A percentile compares a stretch with the other conserved stretches of the same genome.
Conservation (phyloP, 2,113 vertebrate genomes). For the Echinops telfairi region DNA sequence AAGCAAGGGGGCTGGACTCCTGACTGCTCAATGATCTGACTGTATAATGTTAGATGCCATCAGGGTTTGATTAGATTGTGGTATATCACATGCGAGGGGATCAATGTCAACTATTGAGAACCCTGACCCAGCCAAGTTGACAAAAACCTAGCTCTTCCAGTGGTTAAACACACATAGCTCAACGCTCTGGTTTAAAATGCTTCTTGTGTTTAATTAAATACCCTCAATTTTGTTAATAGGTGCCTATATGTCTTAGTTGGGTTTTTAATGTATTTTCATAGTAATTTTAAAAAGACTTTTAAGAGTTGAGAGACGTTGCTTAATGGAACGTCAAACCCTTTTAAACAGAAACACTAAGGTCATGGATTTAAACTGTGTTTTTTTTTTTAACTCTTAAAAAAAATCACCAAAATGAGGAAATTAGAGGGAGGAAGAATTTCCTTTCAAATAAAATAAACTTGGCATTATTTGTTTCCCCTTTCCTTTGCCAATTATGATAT, state of each 20-base stretch:
- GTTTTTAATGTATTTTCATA: constrained; percentile 11
- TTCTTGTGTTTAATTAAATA: constrained; percentile 7
- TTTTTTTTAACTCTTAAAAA: not conserved
- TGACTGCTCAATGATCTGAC: no score
- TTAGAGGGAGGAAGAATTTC: not conserved
- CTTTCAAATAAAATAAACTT: constrained; percentile 43
- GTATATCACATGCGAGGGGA: no score
- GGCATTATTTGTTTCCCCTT: not conserved
- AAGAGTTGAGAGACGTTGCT: not conserved
- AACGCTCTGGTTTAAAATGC: not conserved
- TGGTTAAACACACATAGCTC: not conserved
- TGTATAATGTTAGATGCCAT: no score
- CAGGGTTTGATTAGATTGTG: no score
- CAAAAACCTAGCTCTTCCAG: not conserved
- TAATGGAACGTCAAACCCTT: not conserved
- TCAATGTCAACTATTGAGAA: no score
- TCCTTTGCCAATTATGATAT: not conserved
- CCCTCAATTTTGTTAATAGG: not conserved
- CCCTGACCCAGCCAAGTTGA: no score
- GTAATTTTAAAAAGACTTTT: constrained; percentile 7
- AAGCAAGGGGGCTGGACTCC: no score
- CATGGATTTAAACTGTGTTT: not conserved
- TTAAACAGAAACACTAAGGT: constrained; percentile 7
- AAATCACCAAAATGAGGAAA: constrained; percentile 18
- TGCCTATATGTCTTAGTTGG: not conserved